phyloP scores from a whole-genome alignment of 2,113 vertebrate genomes.

The Sprattus sprattus region DNA sequence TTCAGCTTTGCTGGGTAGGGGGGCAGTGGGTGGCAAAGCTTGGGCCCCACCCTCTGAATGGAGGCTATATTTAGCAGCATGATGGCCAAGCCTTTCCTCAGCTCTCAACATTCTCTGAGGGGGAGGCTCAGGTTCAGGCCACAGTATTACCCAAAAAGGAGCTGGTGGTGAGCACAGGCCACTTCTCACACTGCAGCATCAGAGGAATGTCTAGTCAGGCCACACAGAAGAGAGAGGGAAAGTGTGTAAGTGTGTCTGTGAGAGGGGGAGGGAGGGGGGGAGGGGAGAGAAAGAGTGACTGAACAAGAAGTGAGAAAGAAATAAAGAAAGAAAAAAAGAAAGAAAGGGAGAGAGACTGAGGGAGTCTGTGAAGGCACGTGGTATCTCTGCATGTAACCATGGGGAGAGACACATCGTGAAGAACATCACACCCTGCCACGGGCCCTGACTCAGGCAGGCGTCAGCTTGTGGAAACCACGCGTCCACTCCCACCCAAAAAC shows the following conservation, averaged over 20 bases:
- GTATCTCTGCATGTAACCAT: slow-evolving; percentile 7
- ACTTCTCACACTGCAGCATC: slow-evolving; percentile 47
- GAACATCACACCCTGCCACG: slow-evolving; percentile 48
- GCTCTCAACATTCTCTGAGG: slow-evolving; percentile 63
- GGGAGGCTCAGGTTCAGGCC: slow-evolving; percentile 60
- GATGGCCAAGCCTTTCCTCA: slow-evolving; percentile 35
- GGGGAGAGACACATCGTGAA: slow-evolving; percentile 36
- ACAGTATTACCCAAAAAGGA: slow-evolving; percentile 72
- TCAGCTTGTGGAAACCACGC: slow-evolving; percentile 52
- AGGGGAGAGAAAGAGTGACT: not conserved
- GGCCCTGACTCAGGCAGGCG: slow-evolving; percentile 62
- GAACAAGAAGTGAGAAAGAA: not conserved
- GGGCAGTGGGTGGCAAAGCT: not conserved
- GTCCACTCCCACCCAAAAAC: not conserved
- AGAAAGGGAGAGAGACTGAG: not conserved
- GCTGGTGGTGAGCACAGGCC: slow-evolving; percentile 44
- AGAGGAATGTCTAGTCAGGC: slow-evolving; percentile 60
- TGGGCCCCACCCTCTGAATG: slow-evolving; percentile 46
- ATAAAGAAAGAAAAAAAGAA: not conserved
- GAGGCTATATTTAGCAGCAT: slow-evolving; percentile 61
- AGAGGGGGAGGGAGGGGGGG: not conserved
- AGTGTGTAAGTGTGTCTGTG: not conserved
- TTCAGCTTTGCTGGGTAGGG: not conserved
- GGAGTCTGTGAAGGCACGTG: not conserved
- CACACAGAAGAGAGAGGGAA: slow-evolving; percentile 27